phyloP scores from a whole-genome alignment of 2,797 vertebrate species.

The Meda fulgida region DNA sequence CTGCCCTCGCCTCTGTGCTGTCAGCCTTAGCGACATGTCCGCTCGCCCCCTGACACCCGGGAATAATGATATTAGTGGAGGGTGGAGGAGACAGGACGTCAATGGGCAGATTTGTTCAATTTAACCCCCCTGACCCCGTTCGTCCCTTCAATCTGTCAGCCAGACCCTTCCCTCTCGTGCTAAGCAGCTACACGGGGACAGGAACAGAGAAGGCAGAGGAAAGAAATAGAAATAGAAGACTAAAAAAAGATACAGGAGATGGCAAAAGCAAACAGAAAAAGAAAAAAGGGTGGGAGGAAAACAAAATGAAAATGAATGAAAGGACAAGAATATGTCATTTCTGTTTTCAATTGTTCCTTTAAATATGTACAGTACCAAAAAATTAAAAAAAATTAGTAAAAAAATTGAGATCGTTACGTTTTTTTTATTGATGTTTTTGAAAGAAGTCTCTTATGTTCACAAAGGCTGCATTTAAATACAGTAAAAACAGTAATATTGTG shows the following conservation, averaged over 20 bases:
- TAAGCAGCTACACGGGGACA: conserved; percentile 49
- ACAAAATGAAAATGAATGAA: neutral
- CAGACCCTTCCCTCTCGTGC: conserved; percentile 54
- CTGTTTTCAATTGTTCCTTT: neutral
- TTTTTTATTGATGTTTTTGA: neutral
- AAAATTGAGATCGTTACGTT: neutral
- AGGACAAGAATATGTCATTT: neutral
- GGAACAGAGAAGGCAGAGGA: conserved; percentile 3
- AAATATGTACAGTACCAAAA: neutral
- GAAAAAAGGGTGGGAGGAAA: neutral
- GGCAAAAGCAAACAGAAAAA: neutral
- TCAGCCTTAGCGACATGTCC: conserved; percentile 59
- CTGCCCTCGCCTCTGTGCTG: conserved; percentile 55
- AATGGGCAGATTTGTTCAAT: conserved; percentile 73
- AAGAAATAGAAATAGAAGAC: neutral
- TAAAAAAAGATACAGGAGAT: conserved; percentile 10
- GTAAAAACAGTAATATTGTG: neutral
- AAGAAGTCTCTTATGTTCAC: no score
- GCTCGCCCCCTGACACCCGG: conserved; percentile 61
- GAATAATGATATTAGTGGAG: conserved; percentile 70
- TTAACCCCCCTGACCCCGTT: conserved; percentile 69
- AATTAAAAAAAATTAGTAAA: no score
- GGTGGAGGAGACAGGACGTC: conserved; percentile 70
- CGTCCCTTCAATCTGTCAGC: conserved; percentile 67
- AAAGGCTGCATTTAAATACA: neutral